Percentiles rank a stretch among this genome's conserved stretches.
These are phyloP conservation scores for Pollimyrus isidori DNA, from an alignment of 2,113 vertebrate species.

Conservation along the genomic window DNA sequence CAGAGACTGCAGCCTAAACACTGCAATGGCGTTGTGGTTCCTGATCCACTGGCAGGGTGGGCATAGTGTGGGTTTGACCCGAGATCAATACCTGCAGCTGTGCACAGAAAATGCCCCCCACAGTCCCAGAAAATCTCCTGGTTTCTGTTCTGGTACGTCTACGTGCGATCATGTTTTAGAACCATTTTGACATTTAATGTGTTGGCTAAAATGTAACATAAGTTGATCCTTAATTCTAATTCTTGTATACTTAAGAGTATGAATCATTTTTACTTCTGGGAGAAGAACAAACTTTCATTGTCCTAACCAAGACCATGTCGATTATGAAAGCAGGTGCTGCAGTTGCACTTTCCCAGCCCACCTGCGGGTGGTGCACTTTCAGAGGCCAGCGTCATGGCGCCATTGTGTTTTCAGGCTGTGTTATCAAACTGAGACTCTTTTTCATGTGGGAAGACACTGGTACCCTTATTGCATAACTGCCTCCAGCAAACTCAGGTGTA, in stretches of 20 bases:
- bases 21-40: background rate
- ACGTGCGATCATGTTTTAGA: background rate
- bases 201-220: background rate
- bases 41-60: background rate
- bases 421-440: slow-evolving; percentile 15
- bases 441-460: slow-evolving; percentile 32
- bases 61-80: background rate
- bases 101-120: background rate
- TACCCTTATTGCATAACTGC: slow-evolving; percentile 19
- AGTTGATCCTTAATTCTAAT: background rate
- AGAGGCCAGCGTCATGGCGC: background rate
- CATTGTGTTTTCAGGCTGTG: slow-evolving; percentile 15
- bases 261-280: slow-evolving; percentile 1
- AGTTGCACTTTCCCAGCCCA: slow-evolving; percentile 11
- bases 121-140: background rate
- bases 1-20: background rate
- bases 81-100: background rate
- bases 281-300: background rate
- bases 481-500: slow-evolving; percentile 24
- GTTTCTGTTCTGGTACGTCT: background rate
- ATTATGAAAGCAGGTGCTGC: background rate
- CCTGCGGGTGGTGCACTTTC: slow-evolving; percentile 27
- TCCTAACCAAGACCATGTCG: background rate
- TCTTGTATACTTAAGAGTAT: background rate
- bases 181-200: background rate